Percentiles rank a stretch among this genome's conserved stretches.
These are phyloP conservation scores for Schizotus pectinicornis DNA, from an alignment of 2,888 invertebrate species.

Conservation along the genomic window DNA sequence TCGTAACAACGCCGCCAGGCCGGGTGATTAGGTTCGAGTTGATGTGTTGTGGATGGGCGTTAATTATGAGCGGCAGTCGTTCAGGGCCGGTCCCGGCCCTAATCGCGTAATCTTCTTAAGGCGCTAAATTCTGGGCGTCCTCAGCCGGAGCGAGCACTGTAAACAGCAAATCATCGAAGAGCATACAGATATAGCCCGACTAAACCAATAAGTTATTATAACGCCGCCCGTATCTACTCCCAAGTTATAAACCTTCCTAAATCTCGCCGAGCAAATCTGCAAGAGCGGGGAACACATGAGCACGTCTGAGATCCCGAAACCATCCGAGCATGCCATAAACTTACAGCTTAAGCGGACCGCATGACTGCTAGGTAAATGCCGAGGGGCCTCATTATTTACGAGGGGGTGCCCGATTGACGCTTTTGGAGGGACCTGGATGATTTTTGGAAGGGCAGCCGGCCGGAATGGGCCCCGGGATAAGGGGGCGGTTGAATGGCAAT, in stretches of 20 bases:
- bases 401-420: background rate
- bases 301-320: slow-evolving; percentile 54
- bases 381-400: slow-evolving; percentile 29
- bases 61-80: slow-evolving; percentile 8
- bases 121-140: slow-evolving; percentile 37
- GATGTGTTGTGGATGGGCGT: slow-evolving; percentile 1
- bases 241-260: slow-evolving; percentile 56
- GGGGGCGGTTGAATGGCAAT: slow-evolving; percentile 43
- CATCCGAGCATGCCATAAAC: slow-evolving; percentile 57
- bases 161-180: slow-evolving; percentile 54
- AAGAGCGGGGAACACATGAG: slow-evolving; percentile 52
- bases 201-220: slow-evolving; percentile 56
- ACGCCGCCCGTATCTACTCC: slow-evolving; percentile 39
- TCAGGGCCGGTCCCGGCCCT: slow-evolving; percentile 15
- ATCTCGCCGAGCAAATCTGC: slow-evolving; percentile 56
- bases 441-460: slow-evolving; percentile 12
- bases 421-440: slow-evolving; percentile 1
- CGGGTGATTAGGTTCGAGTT: background rate
- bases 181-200: slow-evolving; percentile 53
- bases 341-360: slow-evolving; percentile 58
- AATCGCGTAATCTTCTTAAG: slow-evolving; percentile 41
- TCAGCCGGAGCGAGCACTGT: slow-evolving; percentile 31
- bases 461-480: background rate
- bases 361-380: slow-evolving; percentile 57
- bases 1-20: no score